phyloP scores from a whole-genome alignment of 2,797 vertebrate genomes.

The Enoplosus armatus region DNA sequence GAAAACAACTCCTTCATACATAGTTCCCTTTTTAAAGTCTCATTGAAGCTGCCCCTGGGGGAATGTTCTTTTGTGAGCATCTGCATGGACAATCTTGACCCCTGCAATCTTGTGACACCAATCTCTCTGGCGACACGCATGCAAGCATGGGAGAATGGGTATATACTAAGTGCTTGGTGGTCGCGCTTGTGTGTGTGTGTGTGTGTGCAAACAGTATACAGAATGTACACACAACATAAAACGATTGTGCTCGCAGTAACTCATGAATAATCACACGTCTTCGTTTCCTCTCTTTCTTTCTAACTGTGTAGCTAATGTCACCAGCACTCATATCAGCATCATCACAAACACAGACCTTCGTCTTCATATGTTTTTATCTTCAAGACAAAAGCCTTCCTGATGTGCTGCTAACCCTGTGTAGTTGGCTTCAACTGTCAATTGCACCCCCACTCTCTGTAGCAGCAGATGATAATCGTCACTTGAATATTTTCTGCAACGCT shows the following conservation, averaged over 20 bases:
- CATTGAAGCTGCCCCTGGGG: constrained; percentile 54
- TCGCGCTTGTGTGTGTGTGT: background rate
- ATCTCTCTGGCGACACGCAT: constrained; percentile 33
- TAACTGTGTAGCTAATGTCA: constrained; percentile 50
- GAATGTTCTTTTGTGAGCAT: constrained; percentile 66
- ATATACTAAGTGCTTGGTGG: constrained; percentile 18
- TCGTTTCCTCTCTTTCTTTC: constrained; percentile 9
- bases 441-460: constrained; percentile 27
- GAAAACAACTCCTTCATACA: constrained; percentile 69
- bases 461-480: constrained; percentile 52
- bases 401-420: constrained; percentile 53
- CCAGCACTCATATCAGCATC: constrained; percentile 38
- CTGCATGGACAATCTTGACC: constrained; percentile 73
- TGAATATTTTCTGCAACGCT: constrained; percentile 51
- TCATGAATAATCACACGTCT: constrained; percentile 39
- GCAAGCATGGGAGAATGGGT: background rate
- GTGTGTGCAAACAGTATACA: background rate
- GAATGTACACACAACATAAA: constrained; percentile 6
- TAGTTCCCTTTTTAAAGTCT: constrained; percentile 60
- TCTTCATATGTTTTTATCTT: constrained; percentile 63
- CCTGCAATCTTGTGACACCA: constrained; percentile 54
- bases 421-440: constrained; percentile 66
- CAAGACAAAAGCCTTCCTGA: constrained; percentile 70
- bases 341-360: constrained; percentile 53
- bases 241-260: constrained; percentile 7